These are phyloP conservation scores for Chionomys nivalis DNA, from an alignment of 2,113 vertebrate species.

Conservation along the genomic window DNA sequence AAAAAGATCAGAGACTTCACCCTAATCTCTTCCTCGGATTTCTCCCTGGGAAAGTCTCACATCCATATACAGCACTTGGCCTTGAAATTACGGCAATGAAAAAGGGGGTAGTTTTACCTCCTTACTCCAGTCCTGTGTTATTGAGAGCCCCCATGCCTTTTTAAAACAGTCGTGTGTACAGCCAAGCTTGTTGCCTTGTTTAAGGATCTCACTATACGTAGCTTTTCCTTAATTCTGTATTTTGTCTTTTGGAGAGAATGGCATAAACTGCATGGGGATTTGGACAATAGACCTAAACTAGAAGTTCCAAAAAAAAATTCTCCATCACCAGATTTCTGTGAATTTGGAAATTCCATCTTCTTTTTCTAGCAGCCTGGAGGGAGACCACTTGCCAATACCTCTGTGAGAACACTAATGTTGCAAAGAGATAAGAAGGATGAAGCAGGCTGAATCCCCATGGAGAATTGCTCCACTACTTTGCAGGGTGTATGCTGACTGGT, in stretches of 20 bases:
- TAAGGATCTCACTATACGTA: background rate
- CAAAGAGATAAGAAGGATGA: conserved; percentile 52
- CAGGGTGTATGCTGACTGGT: background rate
- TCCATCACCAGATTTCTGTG: conserved; percentile 30
- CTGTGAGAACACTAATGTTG: conserved; percentile 34
- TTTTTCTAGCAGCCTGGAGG: conserved; percentile 20
- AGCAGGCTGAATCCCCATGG: background rate
- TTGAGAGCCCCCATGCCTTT: background rate
- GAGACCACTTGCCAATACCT: background rate
- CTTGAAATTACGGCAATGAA: conserved; percentile 2
- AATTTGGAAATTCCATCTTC: conserved; percentile 48
- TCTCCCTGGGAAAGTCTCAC: conserved; percentile 7
- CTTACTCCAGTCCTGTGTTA: background rate
- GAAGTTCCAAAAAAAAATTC: conserved; percentile 24
- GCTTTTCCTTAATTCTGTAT: background rate
- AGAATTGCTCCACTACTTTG: background rate
- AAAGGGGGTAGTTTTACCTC: background rate
- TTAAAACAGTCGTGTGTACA: background rate
- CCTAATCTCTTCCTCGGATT: background rate
- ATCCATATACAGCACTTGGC: background rate
- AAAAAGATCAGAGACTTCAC: conserved; percentile 52
- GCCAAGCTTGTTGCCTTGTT: background rate
- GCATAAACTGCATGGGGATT: background rate
- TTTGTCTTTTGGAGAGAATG: conserved; percentile 22
- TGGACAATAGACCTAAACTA: conserved; percentile 49